These are phyloP conservation scores for Ips typographus DNA, from an alignment of 1,140 invertebrate species.

Conservation along the genomic window DNA sequence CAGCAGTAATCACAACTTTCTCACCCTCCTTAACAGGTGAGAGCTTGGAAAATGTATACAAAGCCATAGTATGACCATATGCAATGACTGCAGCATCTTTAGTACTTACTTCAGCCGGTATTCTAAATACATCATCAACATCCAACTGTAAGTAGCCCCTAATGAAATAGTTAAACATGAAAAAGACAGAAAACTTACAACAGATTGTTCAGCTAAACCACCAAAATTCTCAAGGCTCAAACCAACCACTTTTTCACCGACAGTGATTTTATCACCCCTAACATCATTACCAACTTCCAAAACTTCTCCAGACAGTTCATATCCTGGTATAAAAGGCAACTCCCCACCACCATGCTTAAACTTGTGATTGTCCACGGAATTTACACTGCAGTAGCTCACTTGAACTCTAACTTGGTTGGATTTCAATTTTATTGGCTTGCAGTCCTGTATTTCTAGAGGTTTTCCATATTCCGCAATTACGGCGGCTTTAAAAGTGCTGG, in stretches of 20 bases:
- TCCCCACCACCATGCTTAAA: slow-evolving; percentile 52
- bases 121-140: slow-evolving; percentile 55
- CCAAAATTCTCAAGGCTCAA: slow-evolving; percentile 51
- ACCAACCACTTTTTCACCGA: slow-evolving; percentile 53
- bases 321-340: slow-evolving; percentile 57
- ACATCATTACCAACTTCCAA: slow-evolving; percentile 51
- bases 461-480: slow-evolving; percentile 53
- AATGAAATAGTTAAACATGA: slow-evolving; percentile 5
- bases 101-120: slow-evolving; percentile 54
- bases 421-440: slow-evolving; percentile 48
- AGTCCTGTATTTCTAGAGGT: slow-evolving; percentile 52
- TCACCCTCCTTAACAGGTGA: slow-evolving; percentile 55
- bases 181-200: slow-evolving; percentile 43
- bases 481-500: slow-evolving; percentile 52
- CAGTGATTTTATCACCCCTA: slow-evolving; percentile 38
- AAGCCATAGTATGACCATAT: slow-evolving; percentile 58
- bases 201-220: slow-evolving; percentile 56
- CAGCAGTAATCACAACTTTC: slow-evolving; percentile 57
- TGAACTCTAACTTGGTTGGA: slow-evolving; percentile 51
- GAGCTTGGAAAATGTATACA: slow-evolving; percentile 56
- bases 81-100: slow-evolving; percentile 56
- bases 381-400: slow-evolving; percentile 59
- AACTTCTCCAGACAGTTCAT: slow-evolving; percentile 57
- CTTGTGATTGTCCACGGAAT: slow-evolving; percentile 57
- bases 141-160: slow-evolving; percentile 40